These are phyloP conservation scores for Cottoperca gobio DNA, from an alignment of 2,797 vertebrate species.

Conservation along the genomic window DNA sequence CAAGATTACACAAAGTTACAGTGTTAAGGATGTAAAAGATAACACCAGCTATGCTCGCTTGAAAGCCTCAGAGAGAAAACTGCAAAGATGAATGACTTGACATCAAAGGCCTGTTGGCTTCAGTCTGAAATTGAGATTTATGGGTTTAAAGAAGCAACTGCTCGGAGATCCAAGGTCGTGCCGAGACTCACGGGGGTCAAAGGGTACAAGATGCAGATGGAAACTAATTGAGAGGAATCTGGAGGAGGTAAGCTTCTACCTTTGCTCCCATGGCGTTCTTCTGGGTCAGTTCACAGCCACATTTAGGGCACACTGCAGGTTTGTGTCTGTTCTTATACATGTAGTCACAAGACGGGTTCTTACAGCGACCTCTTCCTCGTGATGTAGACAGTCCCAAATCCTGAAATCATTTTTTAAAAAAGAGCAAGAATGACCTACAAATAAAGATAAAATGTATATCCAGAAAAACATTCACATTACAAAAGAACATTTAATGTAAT, in stretches of 20 bases:
- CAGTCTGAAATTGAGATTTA: not conserved
- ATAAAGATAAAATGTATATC: not conserved
- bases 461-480: not conserved
- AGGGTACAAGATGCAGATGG: not conserved
- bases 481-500: not conserved
- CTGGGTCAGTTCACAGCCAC: constrained; percentile 91
- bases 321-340: constrained; percentile 98
- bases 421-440: not conserved
- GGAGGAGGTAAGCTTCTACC: constrained; percentile 41
- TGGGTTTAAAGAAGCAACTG: not conserved
- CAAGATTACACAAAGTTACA: not conserved
- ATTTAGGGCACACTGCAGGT: constrained; percentile 92
- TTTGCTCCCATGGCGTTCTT: constrained; percentile 78
- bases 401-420: constrained; percentile 69
- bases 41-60: not conserved
- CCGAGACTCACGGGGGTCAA: not conserved
- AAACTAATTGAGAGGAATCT: constrained; percentile 12
- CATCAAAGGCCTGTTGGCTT: constrained; percentile 5
- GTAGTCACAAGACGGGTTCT: constrained; percentile 93
- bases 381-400: constrained; percentile 96
- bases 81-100: not conserved
- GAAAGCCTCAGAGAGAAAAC: not conserved
- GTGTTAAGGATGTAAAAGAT: not conserved
- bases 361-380: constrained; percentile 95
- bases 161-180: not conserved